Evolutionary conservation across 1,140 invertebrate species (phyloP), one percentile per base, ranked within the genome.

Genomic region (Kradibia gibbosae): DNA sequence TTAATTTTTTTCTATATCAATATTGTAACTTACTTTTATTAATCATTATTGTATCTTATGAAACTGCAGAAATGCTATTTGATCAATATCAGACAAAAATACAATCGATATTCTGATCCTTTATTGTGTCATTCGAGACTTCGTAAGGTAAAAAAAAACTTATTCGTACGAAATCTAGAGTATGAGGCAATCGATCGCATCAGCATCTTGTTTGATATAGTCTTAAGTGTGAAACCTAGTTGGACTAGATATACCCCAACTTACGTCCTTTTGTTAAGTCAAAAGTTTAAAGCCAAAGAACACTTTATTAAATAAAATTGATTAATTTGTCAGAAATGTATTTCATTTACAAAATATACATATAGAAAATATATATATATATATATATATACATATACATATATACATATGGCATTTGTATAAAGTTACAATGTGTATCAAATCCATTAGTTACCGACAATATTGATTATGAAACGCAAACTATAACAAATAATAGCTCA

Each of bases 251-350:
- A 36, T 45, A 50, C 20, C 28, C 62, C 31, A 22, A 62, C 36
- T 78, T 75, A 81, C 82, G 76, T 84, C 83, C 84, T 84, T 85
- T 86, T 86, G 85, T 86, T n/a, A n/a, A n/a, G n/a, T n/a, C n/a
- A n/a, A n/a, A n/a, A n/a, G n/a, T n/a, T 85, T 83, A 78, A 75
- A 80, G 62, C 73, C 83, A 80, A 81, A 85, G 86, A 84, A 85
- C 84, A 84, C 86, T 87, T 87, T 86, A 87, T 87, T 86, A 87
- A 86, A 84, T 84, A 82, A 82, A 85, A 86, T 86, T 86, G 85
- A 87, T 87, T 84, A 85, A 84, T 83, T 84, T 20, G 53, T n/a
- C 28, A 17, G 3, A n/a, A 20, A 20, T 3, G 50, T 53, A 53
- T 53, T 53, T 17, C 22, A 22, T 53, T 20, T 53, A 53, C 13